Conservation (phyloP, 2,113 vertebrate species). For the Sinocyclocheilus maitianheensis region DNA sequence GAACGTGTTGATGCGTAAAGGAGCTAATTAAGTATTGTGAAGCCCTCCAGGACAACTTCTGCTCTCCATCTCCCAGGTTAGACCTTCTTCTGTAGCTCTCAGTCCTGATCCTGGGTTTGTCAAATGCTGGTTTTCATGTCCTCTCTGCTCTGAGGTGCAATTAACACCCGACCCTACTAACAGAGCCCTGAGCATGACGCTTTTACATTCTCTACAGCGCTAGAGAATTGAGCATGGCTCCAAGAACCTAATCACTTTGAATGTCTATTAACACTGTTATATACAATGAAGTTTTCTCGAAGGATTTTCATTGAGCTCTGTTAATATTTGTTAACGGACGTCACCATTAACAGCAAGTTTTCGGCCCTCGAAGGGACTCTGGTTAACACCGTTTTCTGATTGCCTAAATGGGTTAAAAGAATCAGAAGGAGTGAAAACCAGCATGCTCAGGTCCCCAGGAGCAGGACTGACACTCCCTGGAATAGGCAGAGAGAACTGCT, state of each 20-base stretch:
- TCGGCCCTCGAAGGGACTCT: constrained; percentile 20
- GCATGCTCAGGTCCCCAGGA: constrained; percentile 75
- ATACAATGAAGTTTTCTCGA: not conserved
- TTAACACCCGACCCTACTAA: constrained; percentile 49
- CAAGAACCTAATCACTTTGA: constrained; percentile 41
- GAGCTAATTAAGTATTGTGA: constrained; percentile 31
- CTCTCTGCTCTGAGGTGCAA: constrained; percentile 61
- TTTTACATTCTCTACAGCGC: constrained; percentile 49
- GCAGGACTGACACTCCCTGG: constrained; percentile 76
- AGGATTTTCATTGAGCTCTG: constrained; percentile 3
- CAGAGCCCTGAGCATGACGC: constrained; percentile 51
- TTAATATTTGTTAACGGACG: constrained; percentile 18
- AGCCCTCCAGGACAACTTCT: constrained; percentile 37
- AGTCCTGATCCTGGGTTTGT: constrained; percentile 68
- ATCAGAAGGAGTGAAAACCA: constrained; percentile 82
- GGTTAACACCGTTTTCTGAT: constrained; percentile 62
- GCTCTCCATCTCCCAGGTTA: constrained; percentile 51
- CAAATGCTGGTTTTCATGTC: constrained; percentile 81
- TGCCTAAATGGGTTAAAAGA: constrained; percentile 67
- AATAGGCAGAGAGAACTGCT: constrained; percentile 81
- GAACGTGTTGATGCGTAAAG: constrained; percentile 48
- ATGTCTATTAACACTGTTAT: constrained; percentile 17
- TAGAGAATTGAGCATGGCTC: constrained; percentile 51
- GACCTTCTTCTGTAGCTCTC: constrained; percentile 58
- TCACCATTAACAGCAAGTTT: constrained; percentile 26